These are phyloP conservation scores for Lepisosteus osseus DNA, from an alignment of 2,113 vertebrate species.

Conservation along the genomic window DNA sequence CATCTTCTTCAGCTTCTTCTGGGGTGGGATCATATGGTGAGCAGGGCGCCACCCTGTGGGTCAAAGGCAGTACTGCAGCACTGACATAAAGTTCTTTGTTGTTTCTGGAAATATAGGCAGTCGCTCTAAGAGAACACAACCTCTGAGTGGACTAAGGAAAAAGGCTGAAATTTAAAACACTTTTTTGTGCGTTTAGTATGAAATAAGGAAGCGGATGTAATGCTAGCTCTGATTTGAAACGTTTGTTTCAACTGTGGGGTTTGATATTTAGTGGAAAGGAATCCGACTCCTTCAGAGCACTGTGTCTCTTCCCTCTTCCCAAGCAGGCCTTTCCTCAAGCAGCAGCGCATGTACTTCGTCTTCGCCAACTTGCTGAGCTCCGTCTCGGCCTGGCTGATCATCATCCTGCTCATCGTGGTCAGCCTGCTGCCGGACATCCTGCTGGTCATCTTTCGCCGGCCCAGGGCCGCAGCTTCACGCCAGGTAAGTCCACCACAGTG, in stretches of 20 bases:
- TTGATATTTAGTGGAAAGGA: neutral
- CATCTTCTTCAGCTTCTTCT: conserved; percentile 96
- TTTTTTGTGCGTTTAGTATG: too few species aligned
- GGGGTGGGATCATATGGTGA: conserved; percentile 97
- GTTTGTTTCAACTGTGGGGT: too few species aligned
- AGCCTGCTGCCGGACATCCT: conserved; percentile 93
- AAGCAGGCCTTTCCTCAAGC: conserved; percentile 88
- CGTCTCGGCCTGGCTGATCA: conserved; percentile 86
- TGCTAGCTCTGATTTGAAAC: too few species aligned
- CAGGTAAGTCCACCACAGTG: conserved; percentile 49
- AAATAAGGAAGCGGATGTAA: too few species aligned
- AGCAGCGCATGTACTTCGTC: conserved; percentile 95
- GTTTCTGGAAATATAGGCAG: too few species aligned
- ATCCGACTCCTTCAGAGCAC: neutral
- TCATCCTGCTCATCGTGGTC: conserved; percentile 89
- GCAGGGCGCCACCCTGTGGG: conserved; percentile 24
- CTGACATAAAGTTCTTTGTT: too few species aligned
- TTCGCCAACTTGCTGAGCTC: conserved; percentile 94
- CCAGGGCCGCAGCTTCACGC: conserved; percentile 43
- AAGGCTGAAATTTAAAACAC: too few species aligned
- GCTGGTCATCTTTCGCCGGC: conserved; percentile 59
- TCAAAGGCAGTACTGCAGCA: neutral
- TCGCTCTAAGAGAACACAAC: too few species aligned
- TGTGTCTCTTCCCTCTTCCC: conserved; percentile 15
- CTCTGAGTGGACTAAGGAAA: too few species aligned